Percentiles rank a stretch among this genome's conserved stretches.
Evolutionary conservation across 2,888 invertebrate species (phyloP).

Genomic region (Cheilosia urbana): DNA sequence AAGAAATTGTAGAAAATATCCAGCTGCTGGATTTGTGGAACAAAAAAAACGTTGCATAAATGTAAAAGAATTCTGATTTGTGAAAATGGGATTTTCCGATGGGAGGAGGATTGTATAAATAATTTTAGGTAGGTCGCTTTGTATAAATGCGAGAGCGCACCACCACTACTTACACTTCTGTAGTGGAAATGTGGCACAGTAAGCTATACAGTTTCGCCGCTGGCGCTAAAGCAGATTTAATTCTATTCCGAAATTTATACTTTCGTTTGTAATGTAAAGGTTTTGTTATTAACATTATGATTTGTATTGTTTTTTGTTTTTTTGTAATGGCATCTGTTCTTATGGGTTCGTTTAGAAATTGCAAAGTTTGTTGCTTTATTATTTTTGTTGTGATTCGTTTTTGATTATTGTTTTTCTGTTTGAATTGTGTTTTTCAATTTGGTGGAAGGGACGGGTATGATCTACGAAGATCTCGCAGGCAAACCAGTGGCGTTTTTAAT

Average conservation of each 20-base stretch:
- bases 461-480: too few relatives aligned
- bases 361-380: slow-evolving; percentile 48
- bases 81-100: slow-evolving; percentile 66
- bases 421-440: slow-evolving; percentile 11
- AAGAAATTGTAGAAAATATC: slow-evolving; percentile 67
- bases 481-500: too few relatives aligned
- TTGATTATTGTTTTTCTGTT: slow-evolving; percentile 19
- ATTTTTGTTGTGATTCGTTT: slow-evolving; percentile 44
- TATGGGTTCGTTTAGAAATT: slow-evolving; percentile 3
- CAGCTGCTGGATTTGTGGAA: slow-evolving; percentile 55
- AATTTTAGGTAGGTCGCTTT: slow-evolving; percentile 35
- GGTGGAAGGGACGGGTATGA: too few relatives aligned
- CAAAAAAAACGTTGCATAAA: slow-evolving; percentile 62
- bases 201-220: slow-evolving; percentile 35
- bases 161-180: slow-evolving; percentile 60
- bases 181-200: slow-evolving; percentile 44
- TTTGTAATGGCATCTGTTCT: slow-evolving; percentile 39
- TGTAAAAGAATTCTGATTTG: slow-evolving; percentile 68
- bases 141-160: neutral
- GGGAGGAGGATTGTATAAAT: slow-evolving; percentile 74
- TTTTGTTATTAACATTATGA: slow-evolving; percentile 68
- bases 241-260: slow-evolving; percentile 70
- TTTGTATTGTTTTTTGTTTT: slow-evolving; percentile 47
- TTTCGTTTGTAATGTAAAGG: slow-evolving; percentile 47
- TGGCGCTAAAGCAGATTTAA: slow-evolving; percentile 67